Conservation (phyloP, 2,797 vertebrate species). For the Cottoperca gobio region DNA sequence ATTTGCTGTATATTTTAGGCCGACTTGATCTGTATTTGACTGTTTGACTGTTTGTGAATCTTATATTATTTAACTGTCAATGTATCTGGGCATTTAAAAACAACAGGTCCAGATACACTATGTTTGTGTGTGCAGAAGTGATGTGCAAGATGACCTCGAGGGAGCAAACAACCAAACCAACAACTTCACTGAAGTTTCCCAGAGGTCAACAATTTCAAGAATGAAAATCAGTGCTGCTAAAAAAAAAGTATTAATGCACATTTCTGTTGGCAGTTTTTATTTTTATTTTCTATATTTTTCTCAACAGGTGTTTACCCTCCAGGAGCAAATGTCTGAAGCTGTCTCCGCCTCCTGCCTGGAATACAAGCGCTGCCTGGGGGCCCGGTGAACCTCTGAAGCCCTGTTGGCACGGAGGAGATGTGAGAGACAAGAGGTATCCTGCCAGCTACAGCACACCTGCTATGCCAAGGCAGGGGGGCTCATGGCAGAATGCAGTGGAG, state of each 20-base stretch:
- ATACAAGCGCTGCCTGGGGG: conserved; percentile 12
- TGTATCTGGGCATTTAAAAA: too few relatives aligned
- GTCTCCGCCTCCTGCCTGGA: conserved; percentile 16
- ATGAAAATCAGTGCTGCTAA: not conserved
- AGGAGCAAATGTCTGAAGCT: conserved; percentile 8
- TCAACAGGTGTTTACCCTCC: conserved; percentile 15
- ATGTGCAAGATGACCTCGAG: not conserved
- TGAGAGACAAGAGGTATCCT: conserved; percentile 1
- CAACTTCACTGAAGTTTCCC: not conserved
- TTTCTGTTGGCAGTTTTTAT: not conserved
- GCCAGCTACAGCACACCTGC: conserved; percentile 13
- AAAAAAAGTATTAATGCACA: not conserved
- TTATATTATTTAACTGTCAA: too few relatives aligned
- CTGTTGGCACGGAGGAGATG: conserved; percentile 19
- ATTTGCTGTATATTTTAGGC: not conserved
- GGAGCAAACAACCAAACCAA: not conserved
- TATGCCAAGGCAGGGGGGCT: conserved; percentile 10
- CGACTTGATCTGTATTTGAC: not conserved
- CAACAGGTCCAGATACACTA: too few relatives aligned
- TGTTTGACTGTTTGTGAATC: not conserved
- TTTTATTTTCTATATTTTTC: not conserved
- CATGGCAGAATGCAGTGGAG: conserved; percentile 3
- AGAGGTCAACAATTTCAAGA: not conserved
- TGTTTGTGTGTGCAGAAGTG: not conserved
- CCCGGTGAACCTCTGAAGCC: conserved; percentile 16